A percentile compares a stretch with the other conserved stretches of the same genome.
Conservation (phyloP, 1,140 invertebrate genomes). For the Campoletis sonorensis region DNA sequence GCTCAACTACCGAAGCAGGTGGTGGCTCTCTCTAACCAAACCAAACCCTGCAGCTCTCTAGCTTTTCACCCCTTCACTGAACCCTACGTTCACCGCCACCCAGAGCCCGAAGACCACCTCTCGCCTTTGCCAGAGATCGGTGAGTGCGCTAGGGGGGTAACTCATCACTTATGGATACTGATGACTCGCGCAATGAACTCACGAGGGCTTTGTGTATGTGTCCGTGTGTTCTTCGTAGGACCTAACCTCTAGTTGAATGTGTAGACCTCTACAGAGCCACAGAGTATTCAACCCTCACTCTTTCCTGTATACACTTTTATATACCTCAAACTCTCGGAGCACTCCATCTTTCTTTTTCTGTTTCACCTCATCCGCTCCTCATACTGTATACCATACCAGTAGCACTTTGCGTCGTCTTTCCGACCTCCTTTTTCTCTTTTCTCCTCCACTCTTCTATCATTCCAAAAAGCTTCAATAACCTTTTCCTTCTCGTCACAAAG, state of each 20-base stretch:
- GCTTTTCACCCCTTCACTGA: slow-evolving; percentile 24
- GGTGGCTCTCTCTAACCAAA: slow-evolving; percentile 61
- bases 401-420: slow-evolving; percentile 19
- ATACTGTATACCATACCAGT: background rate
- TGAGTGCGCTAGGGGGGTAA: slow-evolving; percentile 66
- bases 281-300: slow-evolving; percentile 45
- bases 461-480: slow-evolving; percentile 70
- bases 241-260: slow-evolving; percentile 54
- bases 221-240: slow-evolving; percentile 54
- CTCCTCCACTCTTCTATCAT: slow-evolving; percentile 16
- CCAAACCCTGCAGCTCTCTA: slow-evolving; percentile 50
- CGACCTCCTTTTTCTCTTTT: slow-evolving; percentile 39
- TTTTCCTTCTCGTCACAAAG: slow-evolving; percentile 62
- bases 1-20: slow-evolving; percentile 72
- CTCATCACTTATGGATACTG: slow-evolving; percentile 78
- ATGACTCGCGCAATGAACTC: slow-evolving; percentile 77
- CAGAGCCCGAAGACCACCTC: slow-evolving; percentile 45
- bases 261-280: slow-evolving; percentile 21
- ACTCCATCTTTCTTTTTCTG: slow-evolving; percentile 51
- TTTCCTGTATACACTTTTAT: slow-evolving; percentile 6
- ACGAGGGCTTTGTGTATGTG: slow-evolving; percentile 63
- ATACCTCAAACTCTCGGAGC: slow-evolving; percentile 28
- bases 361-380: slow-evolving; percentile 19
- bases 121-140: slow-evolving; percentile 37
- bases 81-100: slow-evolving; percentile 45